Conservation (phyloP, 2,113 vertebrate species). For the Hystrix cristata region DNA sequence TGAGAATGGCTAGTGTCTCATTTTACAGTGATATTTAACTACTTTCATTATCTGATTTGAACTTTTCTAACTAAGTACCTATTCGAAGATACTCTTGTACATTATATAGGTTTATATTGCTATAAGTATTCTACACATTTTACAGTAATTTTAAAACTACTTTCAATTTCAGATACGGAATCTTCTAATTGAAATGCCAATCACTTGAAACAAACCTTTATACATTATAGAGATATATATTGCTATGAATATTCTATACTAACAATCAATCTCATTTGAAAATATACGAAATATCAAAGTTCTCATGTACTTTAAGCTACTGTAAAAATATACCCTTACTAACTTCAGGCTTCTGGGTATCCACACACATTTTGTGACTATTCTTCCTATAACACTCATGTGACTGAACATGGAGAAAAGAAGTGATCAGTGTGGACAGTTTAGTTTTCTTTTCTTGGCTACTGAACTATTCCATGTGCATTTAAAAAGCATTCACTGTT, state of each 20-base stretch:
- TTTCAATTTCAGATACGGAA: neutral
- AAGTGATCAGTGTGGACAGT: neutral
- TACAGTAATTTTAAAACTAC: neutral
- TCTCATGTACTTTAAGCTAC: neutral
- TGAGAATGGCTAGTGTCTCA: neutral
- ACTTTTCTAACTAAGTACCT: neutral
- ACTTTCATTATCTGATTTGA: neutral
- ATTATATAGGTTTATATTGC: neutral
- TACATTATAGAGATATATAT: neutral
- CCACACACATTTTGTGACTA: neutral
- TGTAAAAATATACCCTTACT: neutral
- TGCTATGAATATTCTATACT: neutral
- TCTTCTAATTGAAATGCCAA: neutral
- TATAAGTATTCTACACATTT: constrained; percentile 1
- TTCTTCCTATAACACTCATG: neutral
- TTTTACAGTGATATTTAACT: neutral
- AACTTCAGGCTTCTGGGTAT: neutral
- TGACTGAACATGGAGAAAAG: neutral
- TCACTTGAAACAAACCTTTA: neutral
- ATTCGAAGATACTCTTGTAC: neutral
- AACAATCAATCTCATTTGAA: neutral
- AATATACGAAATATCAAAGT: neutral
- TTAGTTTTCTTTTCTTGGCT: neutral
- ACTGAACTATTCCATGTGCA: neutral
- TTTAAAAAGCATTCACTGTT: neutral